Percentiles rank a stretch among this genome's conserved stretches.
phyloP scores from a whole-genome alignment of 2,888 invertebrate genomes.

The Hermodice carunculata region DNA sequence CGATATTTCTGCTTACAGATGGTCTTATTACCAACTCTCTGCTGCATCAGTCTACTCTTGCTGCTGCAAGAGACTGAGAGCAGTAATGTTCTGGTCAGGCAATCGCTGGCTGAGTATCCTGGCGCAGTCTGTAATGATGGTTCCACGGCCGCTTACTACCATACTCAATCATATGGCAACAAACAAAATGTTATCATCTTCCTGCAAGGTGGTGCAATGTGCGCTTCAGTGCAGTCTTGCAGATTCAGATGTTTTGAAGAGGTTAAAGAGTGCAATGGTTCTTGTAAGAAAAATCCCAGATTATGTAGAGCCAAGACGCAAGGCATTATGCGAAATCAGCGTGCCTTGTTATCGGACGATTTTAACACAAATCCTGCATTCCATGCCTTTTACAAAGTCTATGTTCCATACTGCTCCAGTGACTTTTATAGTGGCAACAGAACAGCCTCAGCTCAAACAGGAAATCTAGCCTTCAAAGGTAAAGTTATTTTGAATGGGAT shows the following conservation, averaged over 20 bases:
- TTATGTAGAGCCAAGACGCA: not conserved
- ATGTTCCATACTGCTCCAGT: slow-evolving; percentile 17
- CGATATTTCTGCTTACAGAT: too few species aligned
- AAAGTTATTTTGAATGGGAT: not conserved
- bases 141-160: slow-evolving; percentile 16
- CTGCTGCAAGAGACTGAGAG: too few species aligned
- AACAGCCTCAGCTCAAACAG: not conserved
- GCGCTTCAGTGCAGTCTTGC: slow-evolving; percentile 5
- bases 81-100: too few species aligned
- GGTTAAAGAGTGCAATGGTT: not conserved
- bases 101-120: slow-evolving; percentile 1
- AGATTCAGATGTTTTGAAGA: slow-evolving; percentile 1
- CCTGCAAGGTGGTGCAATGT: slow-evolving; percentile 19
- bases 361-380: not conserved
- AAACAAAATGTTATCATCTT: slow-evolving; percentile 10
- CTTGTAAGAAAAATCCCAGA: not conserved
- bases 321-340: not conserved
- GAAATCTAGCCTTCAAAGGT: not conserved
- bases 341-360: slow-evolving; percentile 15
- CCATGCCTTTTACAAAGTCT: slow-evolving; percentile 10
- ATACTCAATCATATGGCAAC: too few species aligned
- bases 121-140: slow-evolving; percentile 17
- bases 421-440: slow-evolving; percentile 15
- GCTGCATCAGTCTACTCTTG: too few species aligned
- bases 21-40: too few species aligned